Evolutionary conservation across 2,797 vertebrate genomes (phyloP), one percentile per base, ranked within the genome.

Genomic region (Scomberomorus guttatus): DNA sequence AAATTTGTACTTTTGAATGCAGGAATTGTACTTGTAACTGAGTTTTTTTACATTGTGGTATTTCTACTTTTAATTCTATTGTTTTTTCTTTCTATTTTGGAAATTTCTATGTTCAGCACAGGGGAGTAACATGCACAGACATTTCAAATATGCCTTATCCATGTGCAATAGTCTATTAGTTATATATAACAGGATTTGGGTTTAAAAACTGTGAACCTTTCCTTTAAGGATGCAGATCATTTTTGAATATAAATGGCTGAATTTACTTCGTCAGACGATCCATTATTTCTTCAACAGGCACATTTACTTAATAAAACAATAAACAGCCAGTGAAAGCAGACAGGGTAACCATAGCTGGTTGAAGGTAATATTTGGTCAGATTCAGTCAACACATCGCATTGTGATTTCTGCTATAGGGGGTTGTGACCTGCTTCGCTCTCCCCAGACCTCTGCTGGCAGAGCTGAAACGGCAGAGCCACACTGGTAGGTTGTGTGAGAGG

Each of bases 401-500:
- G 86, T 81, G 84, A 75, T 84, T 75, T 76, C 39, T 86, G 56
- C 82, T 63, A 60, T 60, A 5, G 37, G 77, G 68, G 91, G 91
- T 92, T 83, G 22, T 63, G 89, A 92, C 90, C 91, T 83, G 82
- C 79, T 79, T 87, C 77, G 79, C 83, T 80, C 77, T 85, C 77
- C 77, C 69, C 76, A 82, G 87, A 88, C 86, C 83, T 89, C 82
- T 73, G 83, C 82, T 89, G 87, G 87, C 79, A 61, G 83, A 81
- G 90, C 88, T 85, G 79, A 85, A 76, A 55, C 80, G 44, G 79
- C 89, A 70, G 75, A 92, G 89, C 81, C 90, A 87, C 90, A 86
- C 88, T 89, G 87, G 82, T 87, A 77, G 91, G 80, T 87, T 93
- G 90, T 93, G 92, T 91, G 90, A 94, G 91, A 91, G 89, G 90